Evolutionary conservation across 2,888 invertebrate genomes (phyloP).

Genomic region (Incurvaria masculella): DNA sequence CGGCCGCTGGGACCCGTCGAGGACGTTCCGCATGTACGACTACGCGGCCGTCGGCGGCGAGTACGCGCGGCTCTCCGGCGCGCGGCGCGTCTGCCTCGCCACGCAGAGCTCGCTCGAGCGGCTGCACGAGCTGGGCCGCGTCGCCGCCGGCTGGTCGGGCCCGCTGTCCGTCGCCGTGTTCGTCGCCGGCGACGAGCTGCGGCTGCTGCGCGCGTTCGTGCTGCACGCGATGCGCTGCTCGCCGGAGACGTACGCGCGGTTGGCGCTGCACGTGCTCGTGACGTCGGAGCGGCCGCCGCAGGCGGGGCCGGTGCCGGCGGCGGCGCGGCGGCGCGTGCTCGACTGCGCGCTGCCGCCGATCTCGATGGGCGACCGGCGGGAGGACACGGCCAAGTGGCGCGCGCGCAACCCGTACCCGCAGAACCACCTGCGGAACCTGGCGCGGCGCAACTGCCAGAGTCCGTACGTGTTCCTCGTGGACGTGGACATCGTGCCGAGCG

Average conservation of each 20-base stretch:
- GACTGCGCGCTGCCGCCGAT: conserved; percentile 70
- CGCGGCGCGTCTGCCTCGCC: conserved; percentile 68
- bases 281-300: conserved; percentile 62
- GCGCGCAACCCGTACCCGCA: conserved; percentile 80
- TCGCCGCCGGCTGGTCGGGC: conserved; percentile 80
- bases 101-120: conserved; percentile 86
- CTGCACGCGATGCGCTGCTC: conserved; percentile 74
- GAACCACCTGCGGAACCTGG: conserved; percentile 84
- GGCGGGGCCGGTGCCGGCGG: conserved; percentile 59
- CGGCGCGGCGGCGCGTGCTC: conserved; percentile 34
- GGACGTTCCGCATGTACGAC: conserved; percentile 70
- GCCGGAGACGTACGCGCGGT: conserved; percentile 65
- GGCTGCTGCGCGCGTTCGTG: conserved; percentile 68
- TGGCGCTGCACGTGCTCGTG: conserved; percentile 72
- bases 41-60: conserved; percentile 66
- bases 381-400: conserved; percentile 69
- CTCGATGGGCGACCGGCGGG: conserved; percentile 57
- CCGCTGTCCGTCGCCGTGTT: conserved; percentile 83
- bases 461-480: conserved; percentile 82
- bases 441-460: conserved; percentile 79
- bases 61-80: conserved; percentile 58
- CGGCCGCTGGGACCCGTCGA: conserved; percentile 72
- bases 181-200: conserved; percentile 75
- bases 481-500: conserved; percentile 83
- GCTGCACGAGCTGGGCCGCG: conserved; percentile 71